Conservation (phyloP, 2,113 vertebrate species). For the Spermophilus dauricus region DNA sequence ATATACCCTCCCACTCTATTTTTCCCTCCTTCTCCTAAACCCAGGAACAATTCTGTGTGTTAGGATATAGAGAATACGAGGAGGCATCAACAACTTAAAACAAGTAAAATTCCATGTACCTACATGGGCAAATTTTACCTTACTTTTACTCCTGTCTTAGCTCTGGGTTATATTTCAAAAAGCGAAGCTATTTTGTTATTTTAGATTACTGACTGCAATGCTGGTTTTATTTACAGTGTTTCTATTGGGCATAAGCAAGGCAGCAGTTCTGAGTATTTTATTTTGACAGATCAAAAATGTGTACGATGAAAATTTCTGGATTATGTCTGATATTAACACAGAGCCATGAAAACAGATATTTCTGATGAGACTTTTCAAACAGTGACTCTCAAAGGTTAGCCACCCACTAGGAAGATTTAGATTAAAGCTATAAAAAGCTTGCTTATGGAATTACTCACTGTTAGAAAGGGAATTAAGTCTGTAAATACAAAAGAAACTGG, state of each 20-base stretch:
- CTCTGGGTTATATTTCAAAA: slow-evolving; percentile 64
- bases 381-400: slow-evolving; percentile 76
- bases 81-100: background rate
- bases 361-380: slow-evolving; percentile 73
- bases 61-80: rapidly evolving
- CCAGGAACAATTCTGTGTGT: background rate
- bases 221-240: slow-evolving; percentile 71
- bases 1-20: background rate
- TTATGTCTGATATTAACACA: slow-evolving; percentile 72
- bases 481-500: slow-evolving; percentile 4
- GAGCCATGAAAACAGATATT: slow-evolving; percentile 68
- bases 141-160: slow-evolving; percentile 31
- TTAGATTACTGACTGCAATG: slow-evolving; percentile 53
- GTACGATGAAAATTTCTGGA: slow-evolving; percentile 71
- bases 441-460: slow-evolving; percentile 30
- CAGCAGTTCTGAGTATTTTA: slow-evolving; percentile 36
- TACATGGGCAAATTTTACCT: background rate
- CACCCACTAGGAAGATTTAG: slow-evolving; percentile 74
- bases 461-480: slow-evolving; percentile 68
- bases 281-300: slow-evolving; percentile 52
- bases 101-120: background rate
- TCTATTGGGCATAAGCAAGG: slow-evolving; percentile 53
- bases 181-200: slow-evolving; percentile 62
- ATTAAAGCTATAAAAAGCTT: slow-evolving; percentile 75
- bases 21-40: background rate